Percentiles rank a stretch among this genome's conserved stretches.
Evolutionary conservation across 2,113 vertebrate genomes (phyloP).

Genomic region (Limanda limanda): DNA sequence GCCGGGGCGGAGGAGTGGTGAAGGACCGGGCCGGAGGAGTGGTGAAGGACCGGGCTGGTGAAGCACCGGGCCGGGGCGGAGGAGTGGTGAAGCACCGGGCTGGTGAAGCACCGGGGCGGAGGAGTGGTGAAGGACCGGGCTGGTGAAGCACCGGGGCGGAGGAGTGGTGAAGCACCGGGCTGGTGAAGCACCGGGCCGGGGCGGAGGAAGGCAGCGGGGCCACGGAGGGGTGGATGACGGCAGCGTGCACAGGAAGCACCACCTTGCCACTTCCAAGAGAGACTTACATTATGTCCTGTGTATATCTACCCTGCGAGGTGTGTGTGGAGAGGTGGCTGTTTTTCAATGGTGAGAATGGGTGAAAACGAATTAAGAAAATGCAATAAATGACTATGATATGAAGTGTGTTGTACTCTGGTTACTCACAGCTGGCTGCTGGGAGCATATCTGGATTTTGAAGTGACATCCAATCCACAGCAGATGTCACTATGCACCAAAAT

Average conservation of each 20-base stretch:
- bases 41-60: too few relatives aligned
- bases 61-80: too few relatives aligned
- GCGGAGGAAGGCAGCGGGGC: background rate
- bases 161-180: too few relatives aligned
- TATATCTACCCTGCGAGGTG: background rate
- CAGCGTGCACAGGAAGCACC: conserved; percentile 48
- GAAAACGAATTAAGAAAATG: background rate
- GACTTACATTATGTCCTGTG: background rate
- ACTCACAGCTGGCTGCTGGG: conserved; percentile 30
- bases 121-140: too few relatives aligned
- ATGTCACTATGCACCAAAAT: conserved; percentile 18
- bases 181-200: too few relatives aligned
- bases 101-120: too few relatives aligned
- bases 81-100: too few relatives aligned
- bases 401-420: background rate
- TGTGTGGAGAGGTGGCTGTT: conserved; percentile 36
- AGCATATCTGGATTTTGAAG: background rate
- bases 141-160: too few relatives aligned
- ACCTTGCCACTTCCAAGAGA: conserved; percentile 23
- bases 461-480: conserved; percentile 26
- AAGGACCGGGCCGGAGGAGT: too few relatives aligned
- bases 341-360: conserved; percentile 26
- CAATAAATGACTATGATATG: background rate
- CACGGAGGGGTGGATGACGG: conserved; percentile 31
- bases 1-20: too few relatives aligned